These are phyloP conservation scores for Thymelicus lineola DNA, from an alignment of 2,888 invertebrate species.

Conservation along the genomic window DNA sequence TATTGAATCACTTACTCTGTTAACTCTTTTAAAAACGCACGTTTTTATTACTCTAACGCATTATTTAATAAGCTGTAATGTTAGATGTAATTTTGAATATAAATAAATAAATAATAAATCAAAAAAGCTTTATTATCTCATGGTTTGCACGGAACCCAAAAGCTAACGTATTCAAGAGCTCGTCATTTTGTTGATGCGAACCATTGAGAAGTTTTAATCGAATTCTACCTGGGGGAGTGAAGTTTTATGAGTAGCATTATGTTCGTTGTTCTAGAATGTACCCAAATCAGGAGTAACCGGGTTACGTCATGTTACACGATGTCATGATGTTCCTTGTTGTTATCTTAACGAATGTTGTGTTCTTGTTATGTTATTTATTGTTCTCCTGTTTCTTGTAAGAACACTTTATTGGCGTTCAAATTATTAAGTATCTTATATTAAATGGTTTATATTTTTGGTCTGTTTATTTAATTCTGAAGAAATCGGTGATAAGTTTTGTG, in stretches of 20 bases:
- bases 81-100: too few species aligned
- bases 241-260: neutral
- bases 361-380: neutral
- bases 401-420: too few species aligned
- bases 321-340: neutral
- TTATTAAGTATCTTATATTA: too few species aligned
- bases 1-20: too few species aligned
- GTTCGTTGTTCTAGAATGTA: neutral
- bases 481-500: too few species aligned
- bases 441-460: too few species aligned
- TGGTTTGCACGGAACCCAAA: neutral
- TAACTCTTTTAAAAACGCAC: too few species aligned
- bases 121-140: neutral
- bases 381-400: too few species aligned
- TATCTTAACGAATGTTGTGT: neutral
- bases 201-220: constrained; percentile 4
- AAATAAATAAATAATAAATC: too few species aligned
- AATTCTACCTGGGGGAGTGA: neutral
- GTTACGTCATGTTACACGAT: neutral
- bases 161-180: neutral
- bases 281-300: neutral
- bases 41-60: too few species aligned
- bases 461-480: too few species aligned
- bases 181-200: neutral
- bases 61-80: too few species aligned